Base-by-base conservation (phyloP, 2,797 vertebrate genomes). In the Alauda arvensis region DNA sequence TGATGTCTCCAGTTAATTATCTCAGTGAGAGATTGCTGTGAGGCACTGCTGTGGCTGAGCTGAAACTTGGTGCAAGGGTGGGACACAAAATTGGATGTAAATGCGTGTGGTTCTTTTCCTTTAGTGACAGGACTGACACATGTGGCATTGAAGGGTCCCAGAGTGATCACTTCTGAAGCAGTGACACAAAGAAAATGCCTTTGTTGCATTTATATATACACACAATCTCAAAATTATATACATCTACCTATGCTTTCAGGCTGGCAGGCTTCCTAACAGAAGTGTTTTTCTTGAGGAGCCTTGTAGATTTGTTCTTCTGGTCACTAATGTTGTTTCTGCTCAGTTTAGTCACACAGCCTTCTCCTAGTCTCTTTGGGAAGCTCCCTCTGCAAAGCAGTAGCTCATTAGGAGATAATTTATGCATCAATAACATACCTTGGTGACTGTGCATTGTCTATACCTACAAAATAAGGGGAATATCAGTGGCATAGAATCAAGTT, bases 1-100 rank as follows among this genome's bases (percentile, higher is more conserved):
- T 67, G 66, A 76, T 80, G 46, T 72, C 68, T 92, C 66, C 67
- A 62, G 78, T 67, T 84, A 76, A 92, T 95, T 91, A 91, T 83
- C 92, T 87, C 72, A 69, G 63, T 51, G 86, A 88, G 61, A 88
- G 66, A 45, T 74, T 76, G 42, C 42, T 90, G 91, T 43, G 52
- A 85, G 46, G 14, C 0, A 0, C 23, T 16, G 55, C 48, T 26
- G 33, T 25, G 33, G 49, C 61, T 43, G 28, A 77, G 40, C 43
- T n/a, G 42, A 33, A 33, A 1, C 12, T 17, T 23, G 55, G 28
- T 18, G 19, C 49, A 29, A 70, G 28, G 49, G 28, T 61, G 46
- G 43, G 26, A 76, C 49, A 31, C 0, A 0, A 71, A 48, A 11
- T 0, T 55, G 60, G 45, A 28, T 24, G 19, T 18, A 71, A 60